These are phyloP conservation scores for Diploscapter pachys DNA, from an alignment of 1,140 invertebrate genomes.

Conservation along the genomic window DNA sequence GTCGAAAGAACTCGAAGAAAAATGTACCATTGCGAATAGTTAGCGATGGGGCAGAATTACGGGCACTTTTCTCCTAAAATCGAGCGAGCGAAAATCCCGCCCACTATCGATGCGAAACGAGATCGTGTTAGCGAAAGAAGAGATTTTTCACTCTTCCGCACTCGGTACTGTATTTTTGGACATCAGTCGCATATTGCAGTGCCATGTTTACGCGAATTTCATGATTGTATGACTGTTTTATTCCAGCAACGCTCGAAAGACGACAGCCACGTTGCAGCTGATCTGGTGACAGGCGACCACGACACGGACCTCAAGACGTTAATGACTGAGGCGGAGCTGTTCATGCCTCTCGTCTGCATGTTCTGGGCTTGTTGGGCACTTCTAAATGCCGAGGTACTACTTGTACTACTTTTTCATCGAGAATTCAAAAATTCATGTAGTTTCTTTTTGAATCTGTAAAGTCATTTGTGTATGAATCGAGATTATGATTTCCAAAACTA, in stretches of 20 bases:
- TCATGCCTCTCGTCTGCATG: slow-evolving; percentile 47
- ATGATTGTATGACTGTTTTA: too few relatives aligned
- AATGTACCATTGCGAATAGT: too few relatives aligned
- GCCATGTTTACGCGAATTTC: too few relatives aligned
- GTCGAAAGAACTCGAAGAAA: too few relatives aligned
- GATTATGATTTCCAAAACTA: slow-evolving; percentile 6
- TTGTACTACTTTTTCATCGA: not conserved
- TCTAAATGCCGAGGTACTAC: slow-evolving; percentile 39
- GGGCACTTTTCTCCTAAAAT: too few relatives aligned
- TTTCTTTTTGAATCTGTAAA: not conserved
- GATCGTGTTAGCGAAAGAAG: too few relatives aligned
- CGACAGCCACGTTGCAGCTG: slow-evolving; percentile 34
- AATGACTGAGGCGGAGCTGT: slow-evolving; percentile 41
- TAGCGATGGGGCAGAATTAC: too few relatives aligned
- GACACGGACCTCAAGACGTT: slow-evolving; percentile 31
- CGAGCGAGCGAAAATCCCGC: too few relatives aligned
- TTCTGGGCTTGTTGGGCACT: slow-evolving; percentile 50
- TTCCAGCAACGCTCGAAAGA: not conserved
- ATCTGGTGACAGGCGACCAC: slow-evolving; percentile 31
- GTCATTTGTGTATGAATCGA: not conserved
- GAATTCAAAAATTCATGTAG: not conserved
- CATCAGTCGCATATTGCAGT: too few relatives aligned
- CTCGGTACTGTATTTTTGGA: too few relatives aligned
- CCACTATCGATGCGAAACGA: too few relatives aligned
- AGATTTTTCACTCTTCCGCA: too few relatives aligned